Base-by-base conservation (phyloP, 2,888 invertebrate genomes). In the Chironomus tentans region DNA sequence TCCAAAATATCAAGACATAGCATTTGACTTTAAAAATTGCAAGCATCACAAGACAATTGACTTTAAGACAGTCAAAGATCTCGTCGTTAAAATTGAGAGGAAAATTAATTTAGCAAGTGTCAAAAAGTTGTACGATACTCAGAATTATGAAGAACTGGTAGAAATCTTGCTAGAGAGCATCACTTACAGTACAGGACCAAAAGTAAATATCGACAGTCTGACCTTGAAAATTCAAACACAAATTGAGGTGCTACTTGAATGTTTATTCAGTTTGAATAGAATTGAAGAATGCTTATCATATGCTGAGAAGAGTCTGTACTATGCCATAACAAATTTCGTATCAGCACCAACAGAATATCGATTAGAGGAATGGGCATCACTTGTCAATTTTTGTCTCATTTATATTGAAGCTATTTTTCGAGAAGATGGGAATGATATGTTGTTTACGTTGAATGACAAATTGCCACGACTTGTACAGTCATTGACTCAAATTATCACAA, bases 281-380 rank as follows among this genome's bases (percentile, higher is more conserved):
- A 84, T 84, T 12, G 85, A 89, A 77, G 88, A 89, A 68, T 92
- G 92, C 80, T 88, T 92, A 77, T 85, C 89, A 78, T 95, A 93
- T 93, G 88, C 91, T 1, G 90, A 94, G 79, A 88, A 87, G 76
- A 91, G 91, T 80, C 84, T 94, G 22, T 87, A 92, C 81, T 94
- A 94, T 84, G 87, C 91, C 1, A 85, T 93, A 73, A 87, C 88
- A 73, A 88, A 89, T 81, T 90, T 88, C 80, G 85, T 88, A 21
- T 83, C 82, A 78, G 79, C 85, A 80, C 80, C 84, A 78, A 83
- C 82, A 78, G 82, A 87, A 38, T 78, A 78, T 70, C 77, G 79
- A 3, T 81, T 83, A 74, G 81, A 81, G 75, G 84, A 84, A 77
- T 87, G 88, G 87, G 82, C 85, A 0, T 80, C 82, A 22, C 85